Evolutionary conservation across 2,888 invertebrate species (phyloP).

Genomic region (Caenorhabditis auriculariae): DNA sequence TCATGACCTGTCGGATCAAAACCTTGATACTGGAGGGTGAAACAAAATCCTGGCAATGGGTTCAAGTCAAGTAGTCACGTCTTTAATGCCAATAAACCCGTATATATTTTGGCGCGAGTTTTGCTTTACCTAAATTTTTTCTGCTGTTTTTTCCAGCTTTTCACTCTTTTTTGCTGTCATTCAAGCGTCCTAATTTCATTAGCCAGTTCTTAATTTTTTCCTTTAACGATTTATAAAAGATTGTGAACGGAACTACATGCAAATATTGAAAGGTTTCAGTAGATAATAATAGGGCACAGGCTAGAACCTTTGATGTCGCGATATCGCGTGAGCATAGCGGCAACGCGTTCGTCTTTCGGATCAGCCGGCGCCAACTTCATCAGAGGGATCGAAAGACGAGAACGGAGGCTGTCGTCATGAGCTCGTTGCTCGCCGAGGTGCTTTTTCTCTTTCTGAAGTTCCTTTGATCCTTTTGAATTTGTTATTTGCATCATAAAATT

Average conservation of each 20-base stretch:
- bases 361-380: slow-evolving; percentile 44
- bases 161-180: not conserved
- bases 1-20: not conserved
- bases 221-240: slow-evolving; percentile 1
- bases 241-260: too few species aligned
- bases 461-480: too few species aligned
- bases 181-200: not conserved
- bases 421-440: slow-evolving; percentile 43
- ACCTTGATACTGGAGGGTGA: too few species aligned
- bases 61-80: not conserved
- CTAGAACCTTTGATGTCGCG: slow-evolving; percentile 48
- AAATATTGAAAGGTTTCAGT: too few species aligned
- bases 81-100: not conserved
- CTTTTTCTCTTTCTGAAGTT: slow-evolving; percentile 52
- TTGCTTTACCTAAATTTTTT: not conserved
- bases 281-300: too few species aligned
- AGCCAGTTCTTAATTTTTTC: not conserved
- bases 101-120: not conserved
- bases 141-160: not conserved
- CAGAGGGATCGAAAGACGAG: slow-evolving; percentile 44
- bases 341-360: slow-evolving; percentile 50
- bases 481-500: not conserved
- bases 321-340: slow-evolving; percentile 46
- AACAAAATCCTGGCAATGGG: too few species aligned
- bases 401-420: slow-evolving; percentile 46